These are phyloP conservation scores for Eledone cirrhosa DNA, from an alignment of 2,888 invertebrate genomes.

Conservation along the genomic window DNA sequence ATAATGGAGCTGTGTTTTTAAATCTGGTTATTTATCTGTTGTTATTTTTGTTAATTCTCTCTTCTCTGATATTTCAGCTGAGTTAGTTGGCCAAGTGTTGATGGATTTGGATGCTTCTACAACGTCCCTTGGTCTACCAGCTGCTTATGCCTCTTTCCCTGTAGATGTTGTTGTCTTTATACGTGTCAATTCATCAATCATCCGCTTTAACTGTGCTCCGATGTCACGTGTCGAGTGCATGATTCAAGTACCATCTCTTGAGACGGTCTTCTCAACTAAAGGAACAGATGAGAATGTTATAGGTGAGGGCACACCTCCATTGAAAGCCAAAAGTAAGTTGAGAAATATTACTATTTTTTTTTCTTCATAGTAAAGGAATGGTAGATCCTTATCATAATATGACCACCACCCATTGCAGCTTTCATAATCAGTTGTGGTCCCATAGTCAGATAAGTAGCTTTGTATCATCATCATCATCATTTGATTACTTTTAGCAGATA, in stretches of 20 bases:
- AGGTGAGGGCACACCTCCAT: conserved; percentile 51
- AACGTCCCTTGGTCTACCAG: conserved; percentile 50
- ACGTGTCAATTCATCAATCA: conserved; percentile 96
- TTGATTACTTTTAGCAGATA: too few relatives aligned
- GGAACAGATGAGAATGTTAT: conserved; percentile 52
- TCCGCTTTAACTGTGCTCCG: conserved; percentile 94
- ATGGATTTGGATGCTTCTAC: conserved; percentile 58
- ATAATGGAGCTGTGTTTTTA: too few relatives aligned
- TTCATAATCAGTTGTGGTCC: too few relatives aligned
- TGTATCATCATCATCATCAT: too few relatives aligned
- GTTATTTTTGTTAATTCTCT: too few relatives aligned
- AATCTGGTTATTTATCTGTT: too few relatives aligned
- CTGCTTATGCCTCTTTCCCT: conserved; percentile 77
- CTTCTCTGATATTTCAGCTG: conserved; percentile 35
- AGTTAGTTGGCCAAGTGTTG: conserved; percentile 48
- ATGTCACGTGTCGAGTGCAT: conserved; percentile 95
- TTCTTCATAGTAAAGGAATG: too few relatives aligned
- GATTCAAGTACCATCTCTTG: conserved; percentile 93
- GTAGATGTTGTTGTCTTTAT: conserved; percentile 99
- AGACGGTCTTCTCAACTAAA: conserved; percentile 87
- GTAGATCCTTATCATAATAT: too few relatives aligned
- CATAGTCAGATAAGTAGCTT: too few relatives aligned
- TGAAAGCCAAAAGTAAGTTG: conserved; percentile 46
- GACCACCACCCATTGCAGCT: too few relatives aligned
- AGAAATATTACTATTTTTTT: too few relatives aligned